Evolutionary conservation across 2,113 vertebrate genomes (phyloP).

Genomic region (Saccopteryx bilineata): DNA sequence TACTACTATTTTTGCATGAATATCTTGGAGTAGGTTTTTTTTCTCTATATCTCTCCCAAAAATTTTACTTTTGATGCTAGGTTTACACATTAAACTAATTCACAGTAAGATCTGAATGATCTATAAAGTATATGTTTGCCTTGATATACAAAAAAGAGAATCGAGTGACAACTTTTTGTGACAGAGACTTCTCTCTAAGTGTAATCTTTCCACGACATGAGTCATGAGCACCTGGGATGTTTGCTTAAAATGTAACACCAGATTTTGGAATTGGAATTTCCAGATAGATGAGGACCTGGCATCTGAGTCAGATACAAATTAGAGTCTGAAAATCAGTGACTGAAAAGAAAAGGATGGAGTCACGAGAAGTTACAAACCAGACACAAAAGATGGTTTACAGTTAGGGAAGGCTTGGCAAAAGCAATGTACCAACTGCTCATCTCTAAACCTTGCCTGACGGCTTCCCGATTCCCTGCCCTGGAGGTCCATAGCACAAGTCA

Average conservation of each 20-base stretch:
- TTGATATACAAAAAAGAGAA: not conserved
- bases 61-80: not conserved
- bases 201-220: not conserved
- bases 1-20: not conserved
- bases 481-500: constrained; percentile 6
- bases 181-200: not conserved
- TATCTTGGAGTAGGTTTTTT: not conserved
- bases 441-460: not conserved
- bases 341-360: not conserved
- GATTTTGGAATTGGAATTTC: not conserved
- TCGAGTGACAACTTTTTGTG: not conserved
- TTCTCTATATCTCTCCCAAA: not conserved
- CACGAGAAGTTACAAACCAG: not conserved
- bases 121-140: not conserved
- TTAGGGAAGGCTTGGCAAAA: not conserved
- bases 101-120: not conserved
- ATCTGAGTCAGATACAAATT: not conserved
- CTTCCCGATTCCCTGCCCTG: not conserved
- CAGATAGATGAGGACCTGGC: not conserved
- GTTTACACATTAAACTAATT: not conserved
- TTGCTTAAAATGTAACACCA: not conserved
- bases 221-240: not conserved
- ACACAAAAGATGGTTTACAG: not conserved
- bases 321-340: constrained; percentile 6
- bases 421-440: not conserved